A percentile compares a stretch with the other conserved stretches of the same genome.
phyloP scores from a whole-genome alignment of 2,888 invertebrate genomes.

The Dorcus hopei region DNA sequence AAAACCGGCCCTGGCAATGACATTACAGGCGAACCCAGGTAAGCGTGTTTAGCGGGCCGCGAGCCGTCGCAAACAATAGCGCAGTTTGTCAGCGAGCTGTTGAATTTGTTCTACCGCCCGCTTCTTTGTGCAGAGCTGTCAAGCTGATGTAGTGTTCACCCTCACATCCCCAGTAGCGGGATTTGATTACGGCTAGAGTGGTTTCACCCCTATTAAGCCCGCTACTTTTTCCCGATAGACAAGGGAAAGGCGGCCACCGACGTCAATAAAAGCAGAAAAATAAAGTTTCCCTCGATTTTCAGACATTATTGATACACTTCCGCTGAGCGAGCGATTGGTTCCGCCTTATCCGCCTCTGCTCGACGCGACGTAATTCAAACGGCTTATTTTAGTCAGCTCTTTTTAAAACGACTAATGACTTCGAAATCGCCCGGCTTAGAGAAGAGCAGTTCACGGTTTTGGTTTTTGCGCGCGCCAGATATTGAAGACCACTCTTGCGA shows the following conservation, averaged over 20 bases:
- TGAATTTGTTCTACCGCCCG: constrained; percentile 39
- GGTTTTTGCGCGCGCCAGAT: too few relatives aligned
- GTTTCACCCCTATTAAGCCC: constrained; percentile 53
- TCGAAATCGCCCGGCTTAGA: not conserved
- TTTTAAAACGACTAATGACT: constrained; percentile 23
- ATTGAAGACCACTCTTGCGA: too few relatives aligned
- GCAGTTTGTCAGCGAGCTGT: constrained; percentile 28
- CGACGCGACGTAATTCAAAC: constrained; percentile 27
- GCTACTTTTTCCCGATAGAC: constrained; percentile 51
- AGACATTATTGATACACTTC: constrained; percentile 44
- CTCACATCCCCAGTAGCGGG: constrained; percentile 38
- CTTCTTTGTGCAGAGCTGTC: constrained; percentile 44
- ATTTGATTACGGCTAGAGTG: constrained; percentile 52
- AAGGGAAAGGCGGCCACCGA: constrained; percentile 57
- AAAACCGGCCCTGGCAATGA: too few relatives aligned
- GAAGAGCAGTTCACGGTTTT: too few relatives aligned
- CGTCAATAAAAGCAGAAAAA: constrained; percentile 47
- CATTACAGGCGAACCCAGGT: not conserved
- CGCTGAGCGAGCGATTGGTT: constrained; percentile 42
- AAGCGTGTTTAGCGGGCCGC: constrained; percentile 16
- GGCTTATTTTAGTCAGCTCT: constrained; percentile 35
- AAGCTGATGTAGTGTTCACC: constrained; percentile 39
- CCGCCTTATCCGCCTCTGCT: constrained; percentile 35
- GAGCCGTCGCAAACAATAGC: constrained; percentile 27
- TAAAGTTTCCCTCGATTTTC: constrained; percentile 40